Base-by-base conservation (phyloP, 92 coral and sea anemone genomes). In the Siderastrea siderea region DNA sequence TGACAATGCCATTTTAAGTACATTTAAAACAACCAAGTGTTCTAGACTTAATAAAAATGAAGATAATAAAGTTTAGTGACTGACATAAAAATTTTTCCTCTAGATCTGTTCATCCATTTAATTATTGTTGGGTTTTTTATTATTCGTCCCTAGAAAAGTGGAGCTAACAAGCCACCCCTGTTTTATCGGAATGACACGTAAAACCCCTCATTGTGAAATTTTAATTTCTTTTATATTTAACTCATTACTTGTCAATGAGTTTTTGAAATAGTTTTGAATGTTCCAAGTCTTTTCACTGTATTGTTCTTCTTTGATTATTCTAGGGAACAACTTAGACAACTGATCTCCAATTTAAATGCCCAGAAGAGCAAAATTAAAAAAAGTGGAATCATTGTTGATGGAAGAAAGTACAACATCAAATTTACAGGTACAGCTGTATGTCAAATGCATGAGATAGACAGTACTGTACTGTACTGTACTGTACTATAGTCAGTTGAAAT, bases 311-410 rank as follows among this genome's bases (percentile, higher is more conserved):
- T 10, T 68, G 6, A 38, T 38, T 44, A 17, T 73, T 59, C 50
- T 45, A 84, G 87, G 43, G 69, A 47, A 61, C n/a, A 83, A 52
- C 80, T 83, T 10, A 47, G 19, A 51, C 74, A 80, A 44, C 72
- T 64, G 10, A 65, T 80, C 72, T 64, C 53, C 15, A 61, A 75
- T 45, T 65, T 75, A 15, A 75, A 74, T 65, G 62, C 43, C 7
- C 82, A 85, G 68, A 85, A 85, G 66, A 16, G 38, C 14, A 68
- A 65, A 68, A 63, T 81, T 5, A 83, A 83, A 50, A 43, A 77
- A 52, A 47, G 19, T 50, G 90, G 84, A 9, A 66, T 86, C 44
- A 26, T 65, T 8, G 89, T 86, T 2, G 89, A 86, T 86, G 89
- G 84, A 0, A 86, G 67, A 61, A 77, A 86, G 77, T 86, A 77